Evolutionary conservation across 2,113 vertebrate species (phyloP).

Genomic region (Cebus imitator): DNA sequence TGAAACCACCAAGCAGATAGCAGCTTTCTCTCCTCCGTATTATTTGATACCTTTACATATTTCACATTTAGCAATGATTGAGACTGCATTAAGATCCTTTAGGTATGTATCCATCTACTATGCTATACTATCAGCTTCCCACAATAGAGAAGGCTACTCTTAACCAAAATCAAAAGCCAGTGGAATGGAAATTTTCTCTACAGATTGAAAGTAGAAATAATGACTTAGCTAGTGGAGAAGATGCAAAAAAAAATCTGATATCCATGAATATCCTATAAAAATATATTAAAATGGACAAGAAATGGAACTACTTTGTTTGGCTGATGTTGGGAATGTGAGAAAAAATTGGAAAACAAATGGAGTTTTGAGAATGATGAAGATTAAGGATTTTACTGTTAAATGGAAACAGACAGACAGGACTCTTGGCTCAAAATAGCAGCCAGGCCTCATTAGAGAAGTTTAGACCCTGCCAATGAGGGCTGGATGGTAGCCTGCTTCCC

Average conservation of each 20-base stretch:
- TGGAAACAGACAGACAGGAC: slow-evolving; percentile 63
- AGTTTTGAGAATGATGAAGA: slow-evolving; percentile 55
- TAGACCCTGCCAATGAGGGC: slow-evolving; percentile 36
- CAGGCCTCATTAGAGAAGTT: slow-evolving; percentile 50
- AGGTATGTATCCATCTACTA: background rate
- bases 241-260: slow-evolving; percentile 57
- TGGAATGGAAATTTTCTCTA: background rate
- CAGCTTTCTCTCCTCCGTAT: background rate
- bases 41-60: background rate
- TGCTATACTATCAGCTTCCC: background rate
- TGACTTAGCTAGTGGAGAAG: background rate
- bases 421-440: slow-evolving; percentile 49
- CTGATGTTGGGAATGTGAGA: slow-evolving; percentile 62
- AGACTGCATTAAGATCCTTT: background rate
- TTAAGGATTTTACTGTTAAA: slow-evolving; percentile 62
- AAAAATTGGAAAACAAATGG: slow-evolving; percentile 65
- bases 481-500: slow-evolving; percentile 44
- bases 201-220: slow-evolving; percentile 54
- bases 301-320: slow-evolving; percentile 77
- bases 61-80: slow-evolving; percentile 15
- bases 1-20: background rate
- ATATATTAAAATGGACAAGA: slow-evolving; percentile 69
- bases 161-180: slow-evolving; percentile 24
- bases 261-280: slow-evolving; percentile 50
- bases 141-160: background rate